Conservation (phyloP, 2,797 vertebrate genomes). For the Macropodus opercularis region DNA sequence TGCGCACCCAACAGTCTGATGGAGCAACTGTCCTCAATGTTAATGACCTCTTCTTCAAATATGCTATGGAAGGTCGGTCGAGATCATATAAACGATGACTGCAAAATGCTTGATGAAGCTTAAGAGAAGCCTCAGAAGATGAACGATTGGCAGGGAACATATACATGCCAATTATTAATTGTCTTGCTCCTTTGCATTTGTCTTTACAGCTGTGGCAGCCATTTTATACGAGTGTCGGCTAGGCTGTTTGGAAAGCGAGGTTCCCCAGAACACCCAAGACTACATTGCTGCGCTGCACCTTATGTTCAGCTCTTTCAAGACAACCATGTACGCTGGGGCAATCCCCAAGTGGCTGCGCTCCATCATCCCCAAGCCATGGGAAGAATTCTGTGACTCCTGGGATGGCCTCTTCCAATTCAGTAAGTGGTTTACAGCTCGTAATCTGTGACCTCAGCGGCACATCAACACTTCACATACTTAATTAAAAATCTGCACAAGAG, state of each 20-base stretch:
- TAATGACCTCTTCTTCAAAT: slow-evolving; percentile 95
- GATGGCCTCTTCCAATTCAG: slow-evolving; percentile 87
- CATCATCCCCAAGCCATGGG: slow-evolving; percentile 92
- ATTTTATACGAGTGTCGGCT: slow-evolving; percentile 89
- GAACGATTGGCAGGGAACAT: background rate
- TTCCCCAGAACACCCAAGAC: slow-evolving; percentile 87
- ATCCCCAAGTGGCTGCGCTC: slow-evolving; percentile 93
- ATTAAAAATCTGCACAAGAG: too few relatives aligned
- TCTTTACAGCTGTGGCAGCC: slow-evolving; percentile 85
- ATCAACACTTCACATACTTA: background rate
- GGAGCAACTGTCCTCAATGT: slow-evolving; percentile 86
- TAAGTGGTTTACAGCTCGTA: slow-evolving; percentile 45
- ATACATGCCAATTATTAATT: background rate
- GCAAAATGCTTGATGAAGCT: background rate
- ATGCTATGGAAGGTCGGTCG: slow-evolving; percentile 93
- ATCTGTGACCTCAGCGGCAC: background rate
- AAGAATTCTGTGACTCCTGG: slow-evolving; percentile 94
- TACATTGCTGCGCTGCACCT: slow-evolving; percentile 91
- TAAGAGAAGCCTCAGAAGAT: background rate
- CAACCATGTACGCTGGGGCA: slow-evolving; percentile 94
- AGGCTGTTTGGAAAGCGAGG: slow-evolving; percentile 88
- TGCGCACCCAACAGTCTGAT: slow-evolving; percentile 81
- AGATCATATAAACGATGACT: background rate
- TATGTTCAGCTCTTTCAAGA: slow-evolving; percentile 97
- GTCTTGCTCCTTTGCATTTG: background rate